Conservation (phyloP, 2,888 invertebrate species). For the Furcula furcula region DNA sequence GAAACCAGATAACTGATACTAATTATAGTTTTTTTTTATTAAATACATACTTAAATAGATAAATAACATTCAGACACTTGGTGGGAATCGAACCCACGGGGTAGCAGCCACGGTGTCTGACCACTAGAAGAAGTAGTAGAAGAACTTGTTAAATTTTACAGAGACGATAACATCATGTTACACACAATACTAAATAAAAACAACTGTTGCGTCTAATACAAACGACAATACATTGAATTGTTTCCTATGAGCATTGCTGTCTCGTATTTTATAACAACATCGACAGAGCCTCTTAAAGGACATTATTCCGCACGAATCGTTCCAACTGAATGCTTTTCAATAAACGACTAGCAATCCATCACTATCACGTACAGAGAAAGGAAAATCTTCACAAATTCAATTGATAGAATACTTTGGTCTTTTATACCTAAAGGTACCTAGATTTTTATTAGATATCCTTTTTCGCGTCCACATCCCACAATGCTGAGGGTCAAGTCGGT, state of each 20-base stretch:
- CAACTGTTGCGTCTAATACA: background rate
- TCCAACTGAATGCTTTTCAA: slow-evolving; percentile 36
- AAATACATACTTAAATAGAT: no score
- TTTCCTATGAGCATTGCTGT: background rate
- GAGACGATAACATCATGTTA: background rate
- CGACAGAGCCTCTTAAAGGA: slow-evolving; percentile 15
- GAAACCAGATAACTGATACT: no score
- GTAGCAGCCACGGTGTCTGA: no score
- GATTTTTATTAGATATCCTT: slow-evolving; percentile 1
- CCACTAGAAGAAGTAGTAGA: no score
- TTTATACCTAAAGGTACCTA: slow-evolving; percentile 4
- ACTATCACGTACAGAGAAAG: slow-evolving; percentile 50
- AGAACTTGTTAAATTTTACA: no score
- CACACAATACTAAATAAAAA: background rate
- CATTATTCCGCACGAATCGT: slow-evolving; percentile 37
- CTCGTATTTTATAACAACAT: slow-evolving; percentile 4
- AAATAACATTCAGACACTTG: no score
- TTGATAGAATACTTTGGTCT: slow-evolving; percentile 24
- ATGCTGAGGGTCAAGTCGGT: no score
- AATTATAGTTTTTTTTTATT: no score
- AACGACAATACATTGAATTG: background rate
- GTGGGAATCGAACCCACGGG: no score
- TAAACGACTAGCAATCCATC: slow-evolving; percentile 50
- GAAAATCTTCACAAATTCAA: slow-evolving; percentile 39
- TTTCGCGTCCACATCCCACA: no score